Base-by-base conservation (phyloP, 2,888 invertebrate genomes). In the Aromia moschata region DNA sequence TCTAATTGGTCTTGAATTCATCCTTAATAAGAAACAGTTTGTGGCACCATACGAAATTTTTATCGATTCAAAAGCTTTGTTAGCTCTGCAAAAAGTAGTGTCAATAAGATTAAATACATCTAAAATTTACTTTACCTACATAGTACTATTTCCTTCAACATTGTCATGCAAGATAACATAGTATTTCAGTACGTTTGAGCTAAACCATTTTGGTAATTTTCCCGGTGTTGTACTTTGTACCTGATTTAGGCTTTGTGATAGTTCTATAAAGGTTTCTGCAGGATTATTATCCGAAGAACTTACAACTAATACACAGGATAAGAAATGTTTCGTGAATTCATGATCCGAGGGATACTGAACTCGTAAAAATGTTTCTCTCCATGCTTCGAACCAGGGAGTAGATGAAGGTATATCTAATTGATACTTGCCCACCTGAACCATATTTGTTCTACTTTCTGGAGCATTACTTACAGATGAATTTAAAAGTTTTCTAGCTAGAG, bases 301-400 rank as follows among this genome's bases (percentile, higher is more conserved):
- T 14, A 89, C 85, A 10, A 92, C 89, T 71, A 94, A 85, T 73
- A 94, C 86, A 77, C 94, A 94, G 10, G 91, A 91, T 51, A 94
- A 77, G 75, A 92, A 91, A 80, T 95, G 94, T 74, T 93, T 92
- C 0, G 96, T 92, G 76, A 96, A 98, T 82, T 99, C 99, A 83
- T 98, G 98, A 76, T 98, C 98, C 2, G 92, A 91, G 12, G 93
- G 93, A 78, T 91, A 93, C 77, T 94, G 90, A 59, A 94, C 89
- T 74, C 91, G 89, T 40, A 96, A 83, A 80, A 97, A 97, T 18
- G 91, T 91, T 71, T 96, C 94, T 72, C 96, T 86, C 94, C 96
- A 98, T 7, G 91, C 88, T 80, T 97, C 96, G 84, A 93, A 98
- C 98, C 98, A 98, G 10, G 95, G 92, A 52, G 94, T 92, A 7